Evolutionary conservation across 2,113 vertebrate species (phyloP).

Genomic region (Austrofundulus limnaeus): DNA sequence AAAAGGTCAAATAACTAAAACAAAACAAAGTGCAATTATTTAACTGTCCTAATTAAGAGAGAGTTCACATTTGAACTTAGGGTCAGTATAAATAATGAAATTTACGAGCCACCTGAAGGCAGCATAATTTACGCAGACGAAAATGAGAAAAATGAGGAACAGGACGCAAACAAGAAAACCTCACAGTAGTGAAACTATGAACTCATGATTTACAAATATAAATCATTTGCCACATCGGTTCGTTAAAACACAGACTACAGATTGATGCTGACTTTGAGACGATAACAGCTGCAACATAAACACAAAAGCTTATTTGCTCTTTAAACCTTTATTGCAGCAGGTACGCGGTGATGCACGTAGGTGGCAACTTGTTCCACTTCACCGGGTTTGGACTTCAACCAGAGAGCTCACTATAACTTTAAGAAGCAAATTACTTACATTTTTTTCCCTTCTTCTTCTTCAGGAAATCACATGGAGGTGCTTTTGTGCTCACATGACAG

Average conservation of each 20-base stretch:
- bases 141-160: conserved; percentile 26
- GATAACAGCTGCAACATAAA: neutral
- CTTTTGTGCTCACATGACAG: conserved; percentile 81
- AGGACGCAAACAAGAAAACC: neutral
- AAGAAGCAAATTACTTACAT: conserved; percentile 73
- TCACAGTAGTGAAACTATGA: conserved; percentile 21
- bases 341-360: neutral
- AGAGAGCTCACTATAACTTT: conserved; percentile 70
- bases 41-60: neutral
- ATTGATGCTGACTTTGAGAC: neutral
- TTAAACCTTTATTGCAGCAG: neutral
- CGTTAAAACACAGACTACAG: neutral
- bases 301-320: neutral
- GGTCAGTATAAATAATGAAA: neutral
- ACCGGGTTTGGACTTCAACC: conserved; percentile 53
- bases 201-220: neutral
- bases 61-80: neutral
- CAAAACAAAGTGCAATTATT: neutral
- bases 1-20: neutral
- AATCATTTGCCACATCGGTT: neutral
- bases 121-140: neutral
- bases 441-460: conserved; percentile 55
- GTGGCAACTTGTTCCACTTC: neutral
- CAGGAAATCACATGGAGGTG: conserved; percentile 85
- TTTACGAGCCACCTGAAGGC: neutral